Evolutionary conservation across 2,113 vertebrate genomes (phyloP).

Genomic region (Paralichthys olivaceus): DNA sequence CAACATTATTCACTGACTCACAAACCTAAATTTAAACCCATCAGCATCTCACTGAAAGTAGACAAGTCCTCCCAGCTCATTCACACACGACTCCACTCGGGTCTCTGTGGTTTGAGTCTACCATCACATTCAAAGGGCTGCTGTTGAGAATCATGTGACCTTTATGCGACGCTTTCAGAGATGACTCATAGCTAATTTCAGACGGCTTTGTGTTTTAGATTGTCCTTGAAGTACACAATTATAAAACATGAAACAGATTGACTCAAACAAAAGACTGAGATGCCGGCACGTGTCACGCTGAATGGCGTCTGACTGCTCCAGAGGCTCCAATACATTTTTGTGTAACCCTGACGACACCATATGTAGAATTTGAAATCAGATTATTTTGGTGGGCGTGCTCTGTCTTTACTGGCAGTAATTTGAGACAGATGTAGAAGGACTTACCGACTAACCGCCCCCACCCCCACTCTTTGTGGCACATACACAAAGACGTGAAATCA

Average conservation of each 20-base stretch:
- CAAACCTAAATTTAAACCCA: conserved; percentile 30
- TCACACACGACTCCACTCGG: conserved; percentile 35
- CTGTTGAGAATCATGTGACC: conserved; percentile 81
- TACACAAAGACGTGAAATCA: conserved; percentile 9
- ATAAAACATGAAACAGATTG: conserved; percentile 71
- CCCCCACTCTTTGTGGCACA: conserved; percentile 4
- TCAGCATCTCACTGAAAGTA: conserved; percentile 33
- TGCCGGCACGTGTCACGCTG: conserved; percentile 22
- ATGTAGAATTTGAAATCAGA: conserved; percentile 23
- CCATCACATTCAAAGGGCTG: conserved; percentile 53
- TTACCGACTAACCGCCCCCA: not conserved
- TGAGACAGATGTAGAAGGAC: conserved; percentile 27
- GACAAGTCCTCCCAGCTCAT: not conserved
- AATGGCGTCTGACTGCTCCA: not conserved
- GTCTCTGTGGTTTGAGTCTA: conserved; percentile 65
- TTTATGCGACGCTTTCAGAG: conserved; percentile 80
- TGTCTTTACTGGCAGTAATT: conserved; percentile 37
- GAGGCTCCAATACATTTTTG: conserved; percentile 17
- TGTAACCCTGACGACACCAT: not conserved
- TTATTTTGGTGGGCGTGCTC: conserved; percentile 3
- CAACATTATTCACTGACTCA: conserved; percentile 4
- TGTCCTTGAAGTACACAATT: conserved; percentile 75
- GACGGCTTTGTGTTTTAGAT: conserved; percentile 69
- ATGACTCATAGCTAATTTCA: conserved; percentile 83
- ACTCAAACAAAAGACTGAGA: conserved; percentile 46